These are phyloP conservation scores for Helicoverpa armigera DNA, from an alignment of 1,140 invertebrate species.

Conservation along the genomic window DNA sequence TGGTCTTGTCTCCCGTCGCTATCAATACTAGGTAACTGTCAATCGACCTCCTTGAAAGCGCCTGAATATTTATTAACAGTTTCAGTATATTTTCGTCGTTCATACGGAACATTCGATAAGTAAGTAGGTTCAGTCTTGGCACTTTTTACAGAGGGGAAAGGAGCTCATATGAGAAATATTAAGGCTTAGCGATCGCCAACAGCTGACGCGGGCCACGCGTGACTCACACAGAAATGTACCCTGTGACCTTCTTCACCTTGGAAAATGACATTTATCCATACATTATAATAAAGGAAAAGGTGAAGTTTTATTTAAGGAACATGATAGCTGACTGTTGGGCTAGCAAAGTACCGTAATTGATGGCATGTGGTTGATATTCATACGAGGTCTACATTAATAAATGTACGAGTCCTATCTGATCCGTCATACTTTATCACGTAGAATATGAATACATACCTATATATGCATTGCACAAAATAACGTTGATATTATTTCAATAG, in stretches of 20 bases:
- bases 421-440: too few relatives aligned
- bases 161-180: conserved; percentile 64
- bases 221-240: conserved; percentile 52
- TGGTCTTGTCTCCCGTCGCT: not conserved
- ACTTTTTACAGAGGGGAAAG: conserved; percentile 54
- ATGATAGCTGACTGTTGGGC: not conserved
- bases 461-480: too few relatives aligned
- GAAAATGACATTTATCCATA: conserved; percentile 50
- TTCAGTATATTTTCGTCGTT: conserved; percentile 47
- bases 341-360: not conserved
- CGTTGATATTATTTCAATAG: too few relatives aligned
- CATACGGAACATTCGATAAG: conserved; percentile 49
- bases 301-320: conserved; percentile 27
- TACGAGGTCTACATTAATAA: too few relatives aligned
- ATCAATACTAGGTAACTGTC: conserved; percentile 18
- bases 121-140: conserved; percentile 43
- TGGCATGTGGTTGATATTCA: not conserved
- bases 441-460: too few relatives aligned
- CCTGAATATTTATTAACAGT: conserved; percentile 48
- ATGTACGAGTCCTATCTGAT: too few relatives aligned
- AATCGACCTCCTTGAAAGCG: conserved; percentile 14
- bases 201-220: conserved; percentile 60
- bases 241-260: conserved; percentile 55
- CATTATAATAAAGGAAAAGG: conserved; percentile 40
- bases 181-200: conserved; percentile 64